Evolutionary conservation across 1,140 invertebrate species (phyloP), one percentile per base, ranked within the genome.

Genomic region (Camponotus pennsylvanicus): DNA sequence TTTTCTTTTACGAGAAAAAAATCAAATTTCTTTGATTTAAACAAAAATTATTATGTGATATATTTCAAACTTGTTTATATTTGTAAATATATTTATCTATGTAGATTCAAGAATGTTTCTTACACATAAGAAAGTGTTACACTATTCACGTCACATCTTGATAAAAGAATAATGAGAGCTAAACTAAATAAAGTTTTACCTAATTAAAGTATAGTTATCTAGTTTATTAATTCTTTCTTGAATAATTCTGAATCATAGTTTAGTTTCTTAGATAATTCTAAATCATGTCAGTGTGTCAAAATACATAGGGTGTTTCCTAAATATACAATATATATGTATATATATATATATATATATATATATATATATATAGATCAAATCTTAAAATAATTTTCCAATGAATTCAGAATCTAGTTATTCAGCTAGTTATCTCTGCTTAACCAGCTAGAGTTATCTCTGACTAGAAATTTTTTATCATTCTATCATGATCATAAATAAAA

Each of bases 121-220:
- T 8, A 7, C 3, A 49, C 57, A 21, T 21, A 37, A 55, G 57
- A 55, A 55, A 52, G 37, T 9, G 2, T 73, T 27, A 27, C 6
- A 55, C 32, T 21, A n/a, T 18, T 7, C 7, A 13, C 7, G 6
- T 40, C 27, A 55, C 9, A 18, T 15, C 18, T 52, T 73, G 55
- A n/a, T 9, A 55, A n/a, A 40, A 40, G 37, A 40, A 27, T 21
- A 21, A 21, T 27, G 27, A 40, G 37, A 3, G 37, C 1, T 40
- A 34, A 52, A 5, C 3, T 57, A 37, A 57, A 9, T 2, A 0
- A 37, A 75, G 13, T 32, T 37, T 73, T 73, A 52, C 8, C 52
- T 71, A 71, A 40, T 27, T 11, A 76, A 13, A 63, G 2, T 55
- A 55, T 55, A 73, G 27, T 18, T 52, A 57, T 57, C 55, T n/a